Evolutionary conservation across 35 echinoderm and acorn worm genomes (phyloP), one percentile per base, ranked within the genome.

Genomic region (Diadema setosum): DNA sequence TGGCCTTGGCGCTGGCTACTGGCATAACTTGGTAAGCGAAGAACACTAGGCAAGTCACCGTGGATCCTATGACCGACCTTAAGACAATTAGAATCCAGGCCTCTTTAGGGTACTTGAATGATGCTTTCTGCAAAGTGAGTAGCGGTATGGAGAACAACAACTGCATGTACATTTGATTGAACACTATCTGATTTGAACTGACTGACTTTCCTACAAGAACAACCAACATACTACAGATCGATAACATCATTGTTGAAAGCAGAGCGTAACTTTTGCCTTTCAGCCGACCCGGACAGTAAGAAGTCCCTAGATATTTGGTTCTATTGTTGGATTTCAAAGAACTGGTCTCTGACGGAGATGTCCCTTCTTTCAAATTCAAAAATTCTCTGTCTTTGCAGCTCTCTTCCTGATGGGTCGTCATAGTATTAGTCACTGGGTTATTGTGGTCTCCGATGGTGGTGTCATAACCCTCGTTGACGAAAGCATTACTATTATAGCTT

Each of bases 21-120:
- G 73, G 73, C 73, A 78, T 78, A n/a, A 78, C 73, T 36, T 78
- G 73, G 44, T 35, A 78, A 25, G 73, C 73, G 37, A 42, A 78
- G 14, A 42, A 78, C 9, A 41, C 40, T 2, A 78, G 40, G 8
- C 34, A 17, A 7, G 40, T 78, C 34, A 33, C 40, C 18, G 44
- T 39, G 1, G 73, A 78, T 42, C 73, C 73, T 36, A 78, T 44
- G 36, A 78, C 20, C 9, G 73, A 12, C 34, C 73, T 34, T 14
- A n/a, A 78, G 2, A 78, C 11, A 17, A 78, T 41, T 7, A 78
- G 73, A 16, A 17, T 35, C 3, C 24, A 36, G 18, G 73, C 73
- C n/a, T 78, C 24, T 21, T 21, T 44, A 5, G 73, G 40, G 24
- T 41, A 16, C 4, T 24, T 11, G 30, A 78, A 12, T 11, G 73